These are phyloP conservation scores for Anolis apletophallus DNA, from an alignment of 2,797 vertebrate species.

Conservation along the genomic window DNA sequence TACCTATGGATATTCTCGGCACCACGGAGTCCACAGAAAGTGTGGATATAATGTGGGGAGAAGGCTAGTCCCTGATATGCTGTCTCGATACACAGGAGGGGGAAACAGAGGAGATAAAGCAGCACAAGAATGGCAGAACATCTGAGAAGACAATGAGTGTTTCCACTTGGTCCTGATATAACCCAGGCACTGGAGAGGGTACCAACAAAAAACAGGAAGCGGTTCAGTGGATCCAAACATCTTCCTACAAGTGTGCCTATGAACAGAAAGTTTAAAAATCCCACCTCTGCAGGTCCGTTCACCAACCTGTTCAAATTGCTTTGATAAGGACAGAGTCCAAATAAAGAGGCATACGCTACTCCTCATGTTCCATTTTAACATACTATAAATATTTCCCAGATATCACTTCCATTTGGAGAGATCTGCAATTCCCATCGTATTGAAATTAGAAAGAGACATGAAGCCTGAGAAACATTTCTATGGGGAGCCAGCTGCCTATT, in stretches of 20 bases:
- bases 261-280: neutral
- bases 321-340: neutral
- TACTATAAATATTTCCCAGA: neutral
- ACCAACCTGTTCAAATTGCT: neutral
- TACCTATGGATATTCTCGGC: conserved; percentile 3
- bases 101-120: neutral
- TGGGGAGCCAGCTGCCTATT: neutral
- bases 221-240: neutral
- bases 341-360: neutral
- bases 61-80: neutral
- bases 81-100: neutral
- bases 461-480: neutral
- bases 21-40: neutral
- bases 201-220: neutral
- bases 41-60: neutral
- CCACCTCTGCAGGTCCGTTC: neutral
- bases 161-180: conserved; percentile 10
- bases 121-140: neutral
- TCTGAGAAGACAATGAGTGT: neutral
- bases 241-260: neutral
- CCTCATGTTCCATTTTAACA: neutral
- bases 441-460: neutral
- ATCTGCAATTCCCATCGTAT: neutral
- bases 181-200: neutral
- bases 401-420: neutral